phyloP scores from a whole-genome alignment of 2,113 vertebrate species.

The Xenopus borealis region DNA sequence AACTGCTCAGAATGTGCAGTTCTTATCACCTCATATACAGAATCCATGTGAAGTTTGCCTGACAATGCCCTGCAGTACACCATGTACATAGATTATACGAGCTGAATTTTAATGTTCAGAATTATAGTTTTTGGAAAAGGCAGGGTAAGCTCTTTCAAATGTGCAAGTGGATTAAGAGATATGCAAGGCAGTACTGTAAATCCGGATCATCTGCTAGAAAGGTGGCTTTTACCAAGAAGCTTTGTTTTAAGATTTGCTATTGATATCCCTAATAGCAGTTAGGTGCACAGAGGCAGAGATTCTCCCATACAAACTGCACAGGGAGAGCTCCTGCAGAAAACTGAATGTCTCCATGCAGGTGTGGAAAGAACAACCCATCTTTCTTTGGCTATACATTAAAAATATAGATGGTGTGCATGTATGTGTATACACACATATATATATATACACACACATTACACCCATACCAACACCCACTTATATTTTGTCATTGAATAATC shows the following conservation, averaged over 20 bases:
- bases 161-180: conserved; percentile 34
- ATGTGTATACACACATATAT: too few species aligned
- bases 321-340: conserved; percentile 3
- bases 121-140: neutral
- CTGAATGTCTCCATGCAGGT: too few species aligned
- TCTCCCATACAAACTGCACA: conserved; percentile 60
- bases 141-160: conserved; percentile 4
- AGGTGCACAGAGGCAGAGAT: conserved; percentile 57
- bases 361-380: too few species aligned
- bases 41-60: neutral
- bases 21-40: neutral
- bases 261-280: conserved; percentile 56
- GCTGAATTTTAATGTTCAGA: neutral
- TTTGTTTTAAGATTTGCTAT: conserved; percentile 67
- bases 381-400: too few species aligned
- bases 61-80: neutral
- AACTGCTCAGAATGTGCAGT: neutral
- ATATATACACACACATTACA: neutral
- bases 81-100: neutral
- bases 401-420: too few species aligned
- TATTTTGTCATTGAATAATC: neutral
- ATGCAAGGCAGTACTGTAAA: conserved; percentile 30
- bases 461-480: neutral
- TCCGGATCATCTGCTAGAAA: conserved; percentile 55
- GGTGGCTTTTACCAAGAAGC: conserved; percentile 59